These are phyloP conservation scores for Erythrocebus patas DNA, from an alignment of 2,113 vertebrate genomes.

Conservation along the genomic window DNA sequence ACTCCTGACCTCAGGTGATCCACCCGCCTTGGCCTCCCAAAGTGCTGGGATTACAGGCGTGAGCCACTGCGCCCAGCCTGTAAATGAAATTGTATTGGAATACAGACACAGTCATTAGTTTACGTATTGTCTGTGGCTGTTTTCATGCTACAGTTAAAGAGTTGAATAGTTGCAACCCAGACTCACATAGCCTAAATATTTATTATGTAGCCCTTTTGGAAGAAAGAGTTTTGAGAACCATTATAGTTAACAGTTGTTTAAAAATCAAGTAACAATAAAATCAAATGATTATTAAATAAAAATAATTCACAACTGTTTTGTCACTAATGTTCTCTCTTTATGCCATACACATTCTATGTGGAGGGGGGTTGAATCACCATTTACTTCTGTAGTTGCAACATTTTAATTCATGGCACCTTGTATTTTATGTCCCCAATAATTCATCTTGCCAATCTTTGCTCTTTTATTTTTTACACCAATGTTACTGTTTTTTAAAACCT, in stretches of 20 bases:
- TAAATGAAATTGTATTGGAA: not conserved
- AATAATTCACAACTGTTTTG: not conserved
- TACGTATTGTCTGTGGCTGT: not conserved
- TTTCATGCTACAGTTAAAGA: not conserved
- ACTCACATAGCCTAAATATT: not conserved
- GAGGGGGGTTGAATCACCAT: not conserved
- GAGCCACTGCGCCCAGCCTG: no score
- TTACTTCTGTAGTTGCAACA: not conserved
- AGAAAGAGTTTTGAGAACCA: not conserved
- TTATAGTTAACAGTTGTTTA: not conserved
- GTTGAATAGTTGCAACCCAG: not conserved
- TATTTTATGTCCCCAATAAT: not conserved
- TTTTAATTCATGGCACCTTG: not conserved
- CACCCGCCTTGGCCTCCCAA: no score
- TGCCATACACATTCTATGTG: accelerated
- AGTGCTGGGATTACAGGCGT: no score
- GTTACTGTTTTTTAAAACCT: not conserved
- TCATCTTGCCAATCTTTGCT: not conserved
- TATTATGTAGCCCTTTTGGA: not conserved
- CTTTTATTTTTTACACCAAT: not conserved
- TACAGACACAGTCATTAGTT: not conserved
- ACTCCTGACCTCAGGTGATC: no score
- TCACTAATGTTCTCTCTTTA: not conserved
- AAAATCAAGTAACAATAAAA: not conserved
- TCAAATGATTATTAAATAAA: not conserved